Percentiles rank a stretch among this genome's conserved stretches.
These are phyloP conservation scores for Archilochus colubris DNA, from an alignment of 2,113 vertebrate species.

Conservation along the genomic window DNA sequence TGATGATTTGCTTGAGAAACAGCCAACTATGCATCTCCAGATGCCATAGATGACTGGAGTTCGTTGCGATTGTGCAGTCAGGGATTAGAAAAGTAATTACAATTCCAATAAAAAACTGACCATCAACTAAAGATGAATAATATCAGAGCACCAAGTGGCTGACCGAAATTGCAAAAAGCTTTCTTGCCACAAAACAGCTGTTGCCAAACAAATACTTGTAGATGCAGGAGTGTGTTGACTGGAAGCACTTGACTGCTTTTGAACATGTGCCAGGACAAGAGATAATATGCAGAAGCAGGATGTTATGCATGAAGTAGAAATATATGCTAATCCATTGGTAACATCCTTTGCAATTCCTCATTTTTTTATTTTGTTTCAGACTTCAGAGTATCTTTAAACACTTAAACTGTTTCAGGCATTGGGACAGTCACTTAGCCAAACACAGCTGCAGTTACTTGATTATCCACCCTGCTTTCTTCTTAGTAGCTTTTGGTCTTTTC, in stretches of 20 bases:
- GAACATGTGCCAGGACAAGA: not conserved
- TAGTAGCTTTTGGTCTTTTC: not conserved
- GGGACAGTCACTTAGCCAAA: not conserved
- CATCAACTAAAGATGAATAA: not conserved
- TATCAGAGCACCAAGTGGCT: not conserved
- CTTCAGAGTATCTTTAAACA: not conserved
- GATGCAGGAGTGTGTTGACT: not conserved
- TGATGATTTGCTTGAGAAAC: not conserved
- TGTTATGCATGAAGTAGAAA: not conserved
- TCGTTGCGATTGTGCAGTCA: not conserved
- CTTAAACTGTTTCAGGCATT: not conserved
- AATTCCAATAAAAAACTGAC: not conserved
- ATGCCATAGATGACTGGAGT: not conserved
- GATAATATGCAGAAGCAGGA: not conserved
- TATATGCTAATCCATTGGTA: not conserved
- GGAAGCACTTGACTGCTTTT: not conserved
- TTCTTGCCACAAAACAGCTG: not conserved
- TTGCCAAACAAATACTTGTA: not conserved
- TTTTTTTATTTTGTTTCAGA: not conserved
- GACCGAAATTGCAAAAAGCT: not conserved
- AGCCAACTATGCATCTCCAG: not conserved
- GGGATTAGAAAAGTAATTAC: not conserved
- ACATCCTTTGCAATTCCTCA: not conserved
- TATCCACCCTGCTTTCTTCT: not conserved
- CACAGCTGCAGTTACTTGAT: not conserved